phyloP scores from a whole-genome alignment of 2,888 invertebrate species.

The Stenurella melanura region DNA sequence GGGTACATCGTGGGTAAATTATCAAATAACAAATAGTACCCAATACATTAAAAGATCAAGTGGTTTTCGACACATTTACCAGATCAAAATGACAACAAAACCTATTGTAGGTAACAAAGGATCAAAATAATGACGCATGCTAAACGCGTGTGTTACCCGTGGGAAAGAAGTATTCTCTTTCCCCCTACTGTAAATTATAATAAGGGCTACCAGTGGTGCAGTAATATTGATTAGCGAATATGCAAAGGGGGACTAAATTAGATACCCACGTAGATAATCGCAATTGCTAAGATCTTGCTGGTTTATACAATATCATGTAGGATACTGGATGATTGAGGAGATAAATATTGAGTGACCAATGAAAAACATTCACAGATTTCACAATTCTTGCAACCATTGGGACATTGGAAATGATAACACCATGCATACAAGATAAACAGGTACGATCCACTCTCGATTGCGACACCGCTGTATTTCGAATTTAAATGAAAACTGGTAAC shows the following conservation, averaged over 20 bases:
- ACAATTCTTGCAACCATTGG: no score
- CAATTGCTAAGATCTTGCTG: background rate
- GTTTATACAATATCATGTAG: no score
- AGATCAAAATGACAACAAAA: conserved; percentile 45
- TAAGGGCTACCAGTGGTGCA: conserved; percentile 35
- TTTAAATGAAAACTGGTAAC: no score
- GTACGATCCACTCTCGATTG: no score
- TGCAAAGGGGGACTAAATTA: background rate
- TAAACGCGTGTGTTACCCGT: conserved; percentile 61
- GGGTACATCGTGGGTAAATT: conserved; percentile 38
- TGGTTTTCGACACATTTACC: conserved; percentile 50
- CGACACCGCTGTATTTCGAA: no score
- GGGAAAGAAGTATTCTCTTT: conserved; percentile 55
- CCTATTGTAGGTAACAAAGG: conserved; percentile 45
- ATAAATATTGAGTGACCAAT: no score
- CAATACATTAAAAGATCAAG: conserved; percentile 46
- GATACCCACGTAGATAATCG: background rate
- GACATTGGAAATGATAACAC: no score
- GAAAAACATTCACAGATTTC: no score
- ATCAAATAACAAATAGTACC: conserved; percentile 42
- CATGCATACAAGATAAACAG: no score
- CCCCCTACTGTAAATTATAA: conserved; percentile 43
- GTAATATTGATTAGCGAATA: background rate
- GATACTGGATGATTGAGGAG: no score
- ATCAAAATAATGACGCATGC: conserved; percentile 56